These are phyloP conservation scores for Crocidura indochinensis DNA, from an alignment of 2,797 vertebrate species.

Conservation along the genomic window DNA sequence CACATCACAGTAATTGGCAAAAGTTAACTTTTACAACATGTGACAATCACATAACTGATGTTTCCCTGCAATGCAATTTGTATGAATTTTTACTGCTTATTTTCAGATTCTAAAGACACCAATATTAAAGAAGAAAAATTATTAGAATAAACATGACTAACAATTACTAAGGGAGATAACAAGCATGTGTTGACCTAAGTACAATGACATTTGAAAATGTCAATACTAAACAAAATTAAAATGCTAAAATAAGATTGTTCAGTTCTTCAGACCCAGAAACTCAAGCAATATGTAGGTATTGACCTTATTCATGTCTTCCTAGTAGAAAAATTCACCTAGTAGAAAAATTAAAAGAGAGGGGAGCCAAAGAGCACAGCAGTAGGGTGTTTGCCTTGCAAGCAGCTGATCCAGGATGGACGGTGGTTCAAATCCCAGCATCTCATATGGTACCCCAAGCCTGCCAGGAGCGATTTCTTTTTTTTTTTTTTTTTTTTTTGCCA, in stretches of 20 bases:
- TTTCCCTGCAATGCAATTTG: neutral
- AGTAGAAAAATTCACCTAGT: neutral
- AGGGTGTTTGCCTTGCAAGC: too few relatives aligned
- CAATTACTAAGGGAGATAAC: neutral
- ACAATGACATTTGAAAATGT: conserved; percentile 1
- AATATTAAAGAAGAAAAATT: conserved; percentile 38
- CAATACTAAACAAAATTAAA: neutral
- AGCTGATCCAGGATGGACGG: too few relatives aligned
- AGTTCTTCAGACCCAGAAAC: conserved; percentile 34
- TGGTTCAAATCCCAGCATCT: too few relatives aligned
- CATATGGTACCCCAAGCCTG: too few relatives aligned
- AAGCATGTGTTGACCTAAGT: neutral
- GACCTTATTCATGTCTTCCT: neutral
- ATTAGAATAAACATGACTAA: neutral
- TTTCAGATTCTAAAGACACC: conserved; percentile 8
- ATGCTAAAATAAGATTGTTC: neutral
- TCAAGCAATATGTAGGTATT: neutral
- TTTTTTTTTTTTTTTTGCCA: too few relatives aligned
- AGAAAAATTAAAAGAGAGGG: neutral
- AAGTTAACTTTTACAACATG: neutral
- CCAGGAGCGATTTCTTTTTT: too few relatives aligned
- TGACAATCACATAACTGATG: neutral
- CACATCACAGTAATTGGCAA: neutral
- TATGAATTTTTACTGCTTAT: neutral
- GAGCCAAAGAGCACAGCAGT: neutral